Base-by-base conservation (phyloP, 2,888 invertebrate species). In the Napeogenes sylphis region DNA sequence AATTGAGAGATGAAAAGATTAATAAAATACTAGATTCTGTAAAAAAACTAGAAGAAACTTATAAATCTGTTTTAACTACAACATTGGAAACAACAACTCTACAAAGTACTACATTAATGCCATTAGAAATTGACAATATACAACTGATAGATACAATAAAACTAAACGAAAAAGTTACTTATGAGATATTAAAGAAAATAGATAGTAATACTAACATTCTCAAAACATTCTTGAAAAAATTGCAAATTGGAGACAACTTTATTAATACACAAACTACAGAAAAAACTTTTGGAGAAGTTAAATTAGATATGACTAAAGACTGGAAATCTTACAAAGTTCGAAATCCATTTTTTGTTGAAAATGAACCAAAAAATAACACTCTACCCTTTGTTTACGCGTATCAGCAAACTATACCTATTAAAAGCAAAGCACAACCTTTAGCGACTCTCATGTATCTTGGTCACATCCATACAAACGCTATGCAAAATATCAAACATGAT, bases 131-230 rank as follows among this genome's bases (percentile, higher is more conserved):
- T 6, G 47, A 63, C n/a, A 59, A 64, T 64, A 35, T 55, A 6
- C 59, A 62, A 61, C 64, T 63, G 13, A 45, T 67, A 32, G 58
- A 64, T n/a, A 59, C 61, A 62, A 62, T 85, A 10, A 75, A 81
- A 60, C 72, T 73, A 59, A 84, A 84, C 14, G 82, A 83, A 3
- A 80, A 81, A 30, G 57, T 84, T 8, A 86, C 87, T 0, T 77
- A 77, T 21, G 78, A 81, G 67, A 83, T 90, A 14, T 65, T 90
- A 21, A 76, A 74, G n/a, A 85, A 84, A 68, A 82, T 89, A 0
- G 83, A 87, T 45, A 76, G 67, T 61, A 89, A 89, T 55, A 87
- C 88, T 0, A 76, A 81, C 32, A 71, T 85, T 13, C 61, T 89
- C 10, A 76, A 84, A 67, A 65, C 56, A 0, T 85, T 88, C 56